phyloP scores from a whole-genome alignment of 2,113 vertebrate genomes.

The Arenaria interpres region DNA sequence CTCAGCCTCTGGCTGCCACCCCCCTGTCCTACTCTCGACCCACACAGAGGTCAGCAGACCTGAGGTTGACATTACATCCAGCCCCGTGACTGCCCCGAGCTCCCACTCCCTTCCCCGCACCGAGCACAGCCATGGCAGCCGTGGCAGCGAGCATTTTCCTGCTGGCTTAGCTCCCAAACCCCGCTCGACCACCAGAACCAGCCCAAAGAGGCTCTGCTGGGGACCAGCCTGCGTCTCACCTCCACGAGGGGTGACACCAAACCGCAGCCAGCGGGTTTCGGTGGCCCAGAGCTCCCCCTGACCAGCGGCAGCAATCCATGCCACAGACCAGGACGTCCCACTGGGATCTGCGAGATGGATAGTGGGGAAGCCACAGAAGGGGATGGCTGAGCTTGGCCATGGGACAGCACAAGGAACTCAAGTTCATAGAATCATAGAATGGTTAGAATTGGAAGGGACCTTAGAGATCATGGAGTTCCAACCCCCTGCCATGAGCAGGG shows the following conservation, averaged over 20 bases:
- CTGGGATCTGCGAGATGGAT: neutral
- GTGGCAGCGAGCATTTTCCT: rapidly evolving
- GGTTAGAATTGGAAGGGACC: too few relatives aligned
- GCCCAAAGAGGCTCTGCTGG: too few relatives aligned
- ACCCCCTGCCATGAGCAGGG: too few relatives aligned
- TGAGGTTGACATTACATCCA: neutral
- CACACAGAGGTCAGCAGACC: neutral
- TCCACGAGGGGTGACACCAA: neutral
- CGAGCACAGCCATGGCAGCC: neutral
- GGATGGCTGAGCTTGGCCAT: rapidly evolving
- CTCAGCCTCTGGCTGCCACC: neutral
- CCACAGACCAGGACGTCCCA: neutral
- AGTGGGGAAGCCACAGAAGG: neutral
- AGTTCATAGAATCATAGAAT: too few relatives aligned
- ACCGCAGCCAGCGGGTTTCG: neutral
- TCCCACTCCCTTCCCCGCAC: neutral
- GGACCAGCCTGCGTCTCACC: neutral
- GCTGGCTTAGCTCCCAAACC: neutral
- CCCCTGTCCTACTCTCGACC: neutral
- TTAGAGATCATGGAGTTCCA: too few relatives aligned
- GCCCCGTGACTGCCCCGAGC: rapidly evolving
- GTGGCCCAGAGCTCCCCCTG: neutral
- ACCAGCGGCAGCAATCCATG: rapidly evolving
- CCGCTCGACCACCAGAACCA: rapidly evolving
- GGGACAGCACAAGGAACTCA: neutral